Percentiles rank a stretch among this genome's conserved stretches.
Evolutionary conservation across 2,797 vertebrate species (phyloP).

Genomic region (Hippocampus kuda): DNA sequence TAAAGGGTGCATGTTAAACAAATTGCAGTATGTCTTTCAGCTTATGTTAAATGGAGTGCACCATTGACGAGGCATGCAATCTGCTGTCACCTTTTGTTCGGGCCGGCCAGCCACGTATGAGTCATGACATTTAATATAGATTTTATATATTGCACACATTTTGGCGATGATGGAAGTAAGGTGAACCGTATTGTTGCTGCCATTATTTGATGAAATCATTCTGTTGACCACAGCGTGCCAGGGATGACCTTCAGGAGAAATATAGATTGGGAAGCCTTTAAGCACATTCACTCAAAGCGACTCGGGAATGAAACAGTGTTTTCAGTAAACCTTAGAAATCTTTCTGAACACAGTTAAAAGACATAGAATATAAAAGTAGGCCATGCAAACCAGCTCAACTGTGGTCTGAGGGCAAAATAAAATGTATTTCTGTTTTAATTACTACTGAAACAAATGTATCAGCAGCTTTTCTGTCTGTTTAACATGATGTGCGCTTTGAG

Average conservation of each 20-base stretch:
- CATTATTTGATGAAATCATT: slow-evolving; percentile 24
- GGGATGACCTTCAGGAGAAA: slow-evolving; percentile 30
- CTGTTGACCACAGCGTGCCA: slow-evolving; percentile 21
- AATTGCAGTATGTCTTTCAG: slow-evolving; percentile 63
- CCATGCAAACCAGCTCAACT: background rate
- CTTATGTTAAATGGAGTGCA: slow-evolving; percentile 58
- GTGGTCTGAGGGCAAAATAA: background rate
- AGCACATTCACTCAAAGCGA: slow-evolving; percentile 26
- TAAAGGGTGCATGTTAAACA: slow-evolving; percentile 57
- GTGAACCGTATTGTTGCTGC: slow-evolving; percentile 25
- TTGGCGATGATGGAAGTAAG: slow-evolving; percentile 26
- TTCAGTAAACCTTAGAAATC: slow-evolving; percentile 20
- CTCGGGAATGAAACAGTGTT: slow-evolving; percentile 9
- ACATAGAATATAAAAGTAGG: background rate
- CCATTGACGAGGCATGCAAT: slow-evolving; percentile 57
- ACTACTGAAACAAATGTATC: background rate
- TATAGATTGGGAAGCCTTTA: slow-evolving; percentile 24
- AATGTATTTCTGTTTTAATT: slow-evolving; percentile 20
- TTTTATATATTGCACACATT: slow-evolving; percentile 43
- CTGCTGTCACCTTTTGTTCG: slow-evolving; percentile 50
- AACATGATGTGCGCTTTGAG: slow-evolving; percentile 15
- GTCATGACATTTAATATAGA: slow-evolving; percentile 44
- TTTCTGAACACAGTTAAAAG: slow-evolving; percentile 18
- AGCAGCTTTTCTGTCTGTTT: slow-evolving; percentile 3
- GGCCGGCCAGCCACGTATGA: slow-evolving; percentile 31